A percentile compares a stretch with the other conserved stretches of the same genome.
Conservation (phyloP, 2,113 vertebrate species). For the Colinus virginianus region DNA sequence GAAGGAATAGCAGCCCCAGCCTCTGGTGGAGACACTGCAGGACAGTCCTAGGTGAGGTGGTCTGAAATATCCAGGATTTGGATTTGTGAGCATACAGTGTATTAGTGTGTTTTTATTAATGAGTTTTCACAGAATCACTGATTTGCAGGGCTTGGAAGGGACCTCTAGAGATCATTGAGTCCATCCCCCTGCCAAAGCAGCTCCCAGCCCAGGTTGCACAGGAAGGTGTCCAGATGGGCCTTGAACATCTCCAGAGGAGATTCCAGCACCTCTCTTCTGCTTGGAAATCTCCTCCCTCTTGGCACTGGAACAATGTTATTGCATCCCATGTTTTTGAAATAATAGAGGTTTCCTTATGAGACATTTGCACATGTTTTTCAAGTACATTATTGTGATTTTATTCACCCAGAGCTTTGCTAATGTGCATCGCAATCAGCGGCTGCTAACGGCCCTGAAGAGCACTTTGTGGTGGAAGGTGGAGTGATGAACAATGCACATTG, state of each 20-base stretch:
- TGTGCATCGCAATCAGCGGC: accelerated
- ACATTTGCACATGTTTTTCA: accelerated
- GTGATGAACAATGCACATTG: accelerated
- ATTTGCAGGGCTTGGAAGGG: too few species aligned
- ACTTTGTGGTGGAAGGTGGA: background rate
- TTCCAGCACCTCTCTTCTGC: background rate
- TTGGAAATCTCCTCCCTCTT: background rate
- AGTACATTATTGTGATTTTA: accelerated
- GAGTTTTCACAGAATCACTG: too few species aligned
- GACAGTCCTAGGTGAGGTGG: background rate
- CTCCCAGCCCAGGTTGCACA: too few species aligned
- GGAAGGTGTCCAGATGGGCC: too few species aligned
- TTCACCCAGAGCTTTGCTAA: background rate
- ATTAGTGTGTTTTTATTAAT: background rate
- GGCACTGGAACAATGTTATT: accelerated
- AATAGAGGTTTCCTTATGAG: accelerated
- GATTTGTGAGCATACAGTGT: accelerated
- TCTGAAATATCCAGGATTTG: background rate
- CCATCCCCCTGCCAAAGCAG: too few species aligned
- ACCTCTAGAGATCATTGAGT: too few species aligned
- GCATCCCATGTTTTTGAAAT: background rate
- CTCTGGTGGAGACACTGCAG: background rate
- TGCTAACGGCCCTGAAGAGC: background rate
- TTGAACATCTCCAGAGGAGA: too few species aligned
- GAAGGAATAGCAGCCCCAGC: background rate